Percentiles rank a stretch among this genome's conserved stretches.
These are phyloP conservation scores for Neomorphus geoffroyi DNA, from an alignment of 2,797 vertebrate genomes.

Conservation along the genomic window DNA sequence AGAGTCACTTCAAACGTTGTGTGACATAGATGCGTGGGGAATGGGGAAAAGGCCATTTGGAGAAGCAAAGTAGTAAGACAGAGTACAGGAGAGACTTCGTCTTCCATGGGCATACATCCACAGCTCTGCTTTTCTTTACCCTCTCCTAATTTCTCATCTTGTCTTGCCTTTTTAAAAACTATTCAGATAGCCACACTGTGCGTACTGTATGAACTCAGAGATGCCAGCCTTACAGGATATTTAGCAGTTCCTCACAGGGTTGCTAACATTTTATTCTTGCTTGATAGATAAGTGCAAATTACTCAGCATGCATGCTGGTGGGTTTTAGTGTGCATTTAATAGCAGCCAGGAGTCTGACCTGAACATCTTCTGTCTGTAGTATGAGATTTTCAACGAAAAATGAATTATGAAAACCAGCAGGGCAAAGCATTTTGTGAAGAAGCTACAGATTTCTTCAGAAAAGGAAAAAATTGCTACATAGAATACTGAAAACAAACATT, in stretches of 20 bases:
- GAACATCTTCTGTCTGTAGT: background rate
- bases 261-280: background rate
- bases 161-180: background rate
- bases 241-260: background rate
- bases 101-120: background rate
- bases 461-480: background rate
- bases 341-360: background rate
- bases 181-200: background rate
- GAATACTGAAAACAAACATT: background rate
- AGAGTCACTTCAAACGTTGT: background rate
- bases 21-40: background rate
- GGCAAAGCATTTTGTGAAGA: background rate
- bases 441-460: background rate
- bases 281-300: background rate
- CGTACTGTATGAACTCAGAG: background rate
- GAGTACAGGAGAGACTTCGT: background rate
- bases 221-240: background rate
- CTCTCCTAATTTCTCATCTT: background rate
- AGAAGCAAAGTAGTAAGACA: background rate
- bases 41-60: background rate
- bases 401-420: background rate
- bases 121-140: background rate
- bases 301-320: background rate
- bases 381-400: background rate
- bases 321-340: background rate